Evolutionary conservation across 2,113 vertebrate genomes (phyloP).

Genomic region (Clarias magur): DNA sequence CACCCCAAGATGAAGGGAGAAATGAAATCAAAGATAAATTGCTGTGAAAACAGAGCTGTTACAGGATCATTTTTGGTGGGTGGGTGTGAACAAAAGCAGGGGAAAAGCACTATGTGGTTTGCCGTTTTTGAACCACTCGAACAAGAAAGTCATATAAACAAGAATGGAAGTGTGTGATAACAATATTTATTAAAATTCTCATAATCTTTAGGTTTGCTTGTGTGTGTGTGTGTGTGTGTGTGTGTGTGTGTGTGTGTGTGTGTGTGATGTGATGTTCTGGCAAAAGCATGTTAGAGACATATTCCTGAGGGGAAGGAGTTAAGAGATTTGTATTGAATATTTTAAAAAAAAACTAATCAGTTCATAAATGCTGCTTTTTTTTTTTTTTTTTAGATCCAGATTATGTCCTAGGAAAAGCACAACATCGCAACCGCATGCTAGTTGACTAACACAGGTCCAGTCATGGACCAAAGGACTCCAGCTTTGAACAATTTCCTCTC

Average conservation of each 20-base stretch:
- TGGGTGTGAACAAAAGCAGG: not conserved
- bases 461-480: slow-evolving; percentile 14
- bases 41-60: not conserved
- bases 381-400: slow-evolving; percentile 4
- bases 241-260: too few species aligned
- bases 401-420: slow-evolving; percentile 4
- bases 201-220: not conserved
- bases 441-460: slow-evolving; percentile 15
- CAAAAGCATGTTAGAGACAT: not conserved
- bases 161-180: not conserved
- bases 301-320: not conserved
- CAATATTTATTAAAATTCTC: not conserved
- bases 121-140: not conserved
- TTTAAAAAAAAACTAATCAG: not conserved
- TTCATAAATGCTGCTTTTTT: not conserved
- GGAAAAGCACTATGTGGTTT: not conserved
- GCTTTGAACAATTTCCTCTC: not conserved
- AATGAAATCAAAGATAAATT: slow-evolving; percentile 16
- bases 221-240: too few species aligned
- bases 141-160: not conserved
- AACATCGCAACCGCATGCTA: slow-evolving; percentile 2
- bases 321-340: not conserved
- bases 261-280: not conserved
- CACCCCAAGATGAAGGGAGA: slow-evolving; percentile 8
- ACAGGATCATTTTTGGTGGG: not conserved